phyloP scores from a whole-genome alignment of 2,113 vertebrate genomes.

The Coturnix japonica region DNA sequence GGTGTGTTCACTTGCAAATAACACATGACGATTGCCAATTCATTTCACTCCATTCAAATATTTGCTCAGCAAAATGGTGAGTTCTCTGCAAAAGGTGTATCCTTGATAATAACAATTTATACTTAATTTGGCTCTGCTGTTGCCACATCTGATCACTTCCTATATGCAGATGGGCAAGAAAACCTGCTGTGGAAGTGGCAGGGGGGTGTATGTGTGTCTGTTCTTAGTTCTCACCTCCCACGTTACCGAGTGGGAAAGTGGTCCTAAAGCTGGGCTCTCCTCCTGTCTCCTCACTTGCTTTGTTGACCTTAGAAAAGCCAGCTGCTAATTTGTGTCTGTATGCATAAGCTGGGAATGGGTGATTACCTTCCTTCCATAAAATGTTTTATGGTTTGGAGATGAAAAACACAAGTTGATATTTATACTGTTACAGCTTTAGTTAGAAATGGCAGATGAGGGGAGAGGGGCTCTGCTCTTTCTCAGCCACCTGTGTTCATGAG shows the following conservation, averaged over 20 bases:
- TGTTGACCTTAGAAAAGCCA: background rate
- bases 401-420: background rate
- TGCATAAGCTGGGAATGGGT: background rate
- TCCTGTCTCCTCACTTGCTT: background rate
- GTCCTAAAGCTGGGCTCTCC: background rate
- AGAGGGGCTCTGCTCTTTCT: background rate
- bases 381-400: background rate
- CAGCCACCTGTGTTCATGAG: background rate
- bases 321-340: background rate
- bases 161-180: background rate
- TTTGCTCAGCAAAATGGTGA: background rate
- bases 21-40: conserved; percentile 2
- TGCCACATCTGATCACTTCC: background rate
- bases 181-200: background rate
- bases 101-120: background rate
- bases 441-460: background rate
- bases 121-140: background rate
- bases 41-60: background rate
- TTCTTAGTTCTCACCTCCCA: background rate
- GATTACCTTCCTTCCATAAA: background rate
- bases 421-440: background rate
- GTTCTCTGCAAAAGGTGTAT: background rate
- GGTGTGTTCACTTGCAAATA: conserved; percentile 4
- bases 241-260: background rate
- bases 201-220: background rate